Base-by-base conservation (phyloP, 2,888 invertebrate species). In the Dynastes grantii region DNA sequence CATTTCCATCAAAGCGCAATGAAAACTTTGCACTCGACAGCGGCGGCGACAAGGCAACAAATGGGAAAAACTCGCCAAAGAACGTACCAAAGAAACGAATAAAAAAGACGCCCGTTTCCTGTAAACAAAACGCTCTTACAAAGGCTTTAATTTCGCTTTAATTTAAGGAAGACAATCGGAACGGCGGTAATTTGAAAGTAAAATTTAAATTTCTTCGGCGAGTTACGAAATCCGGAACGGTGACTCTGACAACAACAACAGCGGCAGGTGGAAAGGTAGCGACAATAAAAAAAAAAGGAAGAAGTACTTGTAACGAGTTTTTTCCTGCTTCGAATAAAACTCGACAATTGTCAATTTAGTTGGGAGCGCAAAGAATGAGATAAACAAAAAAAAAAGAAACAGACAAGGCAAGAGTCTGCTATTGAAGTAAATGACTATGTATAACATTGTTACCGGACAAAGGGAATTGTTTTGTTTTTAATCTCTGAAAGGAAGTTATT, bases 81-180 rank as follows among this genome's bases (percentile, higher is more conserved):
- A 16, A 29, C 27, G 61, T 6, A 61, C 16, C 11, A 61, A 61
- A 27, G 29, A 29, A 49, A 49, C 22, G 49, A 45, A 51, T 45
- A 68, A 45, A 22, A 49, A 68, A 29, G 45, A 6, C 53, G 53
- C 1, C 13, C 45, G 58, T 61, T 61, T 73, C 73, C 58, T 45
- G 73, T 73, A 73, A 73, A 45, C 40, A 61, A 73, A 73, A 13
- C 61, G 58, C 73, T 61, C 53, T 16, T 61, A 73, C 73, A 73
- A 73, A 73, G 40, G 61, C 58, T 40, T 73, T 73, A 73, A 73
- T 73, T 73, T 73, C 73, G 22, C 61, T 27, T 58, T 73, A 73
- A 73, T 73, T 73, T 61, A 73, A 58, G 73, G 45, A 40, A 73
- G 73, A 73, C 58, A 73, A 61, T 61, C 61, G 73, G 37, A 37